Base-by-base conservation (phyloP, 2,888 invertebrate species). In the Tachina fera region DNA sequence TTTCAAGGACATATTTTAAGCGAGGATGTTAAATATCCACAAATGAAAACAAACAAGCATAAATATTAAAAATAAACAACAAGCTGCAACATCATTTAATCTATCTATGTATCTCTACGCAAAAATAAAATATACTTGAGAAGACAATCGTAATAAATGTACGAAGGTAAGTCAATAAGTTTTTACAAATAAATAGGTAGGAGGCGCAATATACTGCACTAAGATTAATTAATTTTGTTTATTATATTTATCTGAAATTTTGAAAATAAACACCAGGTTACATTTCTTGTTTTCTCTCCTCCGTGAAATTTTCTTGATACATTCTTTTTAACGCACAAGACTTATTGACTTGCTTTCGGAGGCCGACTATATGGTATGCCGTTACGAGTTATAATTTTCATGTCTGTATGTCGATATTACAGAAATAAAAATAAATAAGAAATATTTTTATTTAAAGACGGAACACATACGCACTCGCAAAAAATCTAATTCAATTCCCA, bases 1-100 rank as follows among this genome's bases (percentile, higher is more conserved):
- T 39, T 53, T 47, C 16, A 51, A 75, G 67, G 65, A 60, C 58
- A 65, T 74, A 19, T 47, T 79, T 77, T 79, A n/a, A 3, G 31
- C 75, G 76, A 75, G 75, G 71, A 86, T 86, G 83, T 86, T 79
- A 83, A 75, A 83, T 86, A 76, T 76, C 83, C 71, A 16, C 63
- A 60, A 83, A 83, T 74, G 47, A 65, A 77, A 83, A 77, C 41
- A 83, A 76, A 53, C 61, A 70, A 56, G 41, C 58, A 72, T 39
- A 58, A 67, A 74, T 58, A 78, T 58, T 70, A 70, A 61, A 31
- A 67, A 53, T 45, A 77, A 77, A 81, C 43, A 84, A 65, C 71
- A 80, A 76, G 58, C 80, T 76, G 82, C 78, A 79, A 65, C 51
- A 80, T 61, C 19, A 63, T 74, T 60, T 72, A 19, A 51, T 63